Base-by-base conservation (phyloP, 2,888 invertebrate genomes). In the Lithophane socia region DNA sequence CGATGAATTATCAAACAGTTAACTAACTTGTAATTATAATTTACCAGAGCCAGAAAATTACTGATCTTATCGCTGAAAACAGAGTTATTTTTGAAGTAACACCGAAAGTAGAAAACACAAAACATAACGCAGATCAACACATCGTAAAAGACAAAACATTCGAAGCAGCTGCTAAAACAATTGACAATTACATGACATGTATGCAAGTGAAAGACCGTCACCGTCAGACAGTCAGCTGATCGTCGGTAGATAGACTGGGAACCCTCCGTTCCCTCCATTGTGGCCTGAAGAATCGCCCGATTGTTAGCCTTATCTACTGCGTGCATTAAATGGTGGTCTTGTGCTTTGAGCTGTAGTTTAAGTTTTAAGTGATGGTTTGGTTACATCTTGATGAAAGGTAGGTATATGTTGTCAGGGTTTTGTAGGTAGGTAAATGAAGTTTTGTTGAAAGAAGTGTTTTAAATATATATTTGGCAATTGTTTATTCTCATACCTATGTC, bases 211-310 rank as follows among this genome's bases (percentile, higher is more conserved):
- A 89, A 87, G 84, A 89, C 72, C 49, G 74, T 68, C 77, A 82
- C 67, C 49, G 60, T 67, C 79, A 82, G 83, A 77, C 63, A 21
- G 77, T 42, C 82, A 75, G 83, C 73, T 82, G 90, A 89, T 88
- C 61, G 87, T 80, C 86, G 81, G 82, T 69, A 24, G 90, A 89
- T 88, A 88, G 67, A 80, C 82, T 86, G 89, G 71, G 89, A 89
- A 88, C 84, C 67, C 70, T 61, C 83, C 54, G 81, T 88, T 79
- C 82, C 82, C 81, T 74, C 78, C 82, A 79, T 79, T 79, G 78
- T 79, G 81, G 21, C 21, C 75, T 77, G 75, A 85, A 85, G 90
- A 87, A 87, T 86, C 69, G 79, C 60, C 61, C 72, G 81, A 87
- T 87, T 89, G 89, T 88, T 88, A 69, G 70, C 74, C 65, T 82